phyloP scores from a whole-genome alignment of 2,113 vertebrate species.

The Gnathonemus longibarbis region DNA sequence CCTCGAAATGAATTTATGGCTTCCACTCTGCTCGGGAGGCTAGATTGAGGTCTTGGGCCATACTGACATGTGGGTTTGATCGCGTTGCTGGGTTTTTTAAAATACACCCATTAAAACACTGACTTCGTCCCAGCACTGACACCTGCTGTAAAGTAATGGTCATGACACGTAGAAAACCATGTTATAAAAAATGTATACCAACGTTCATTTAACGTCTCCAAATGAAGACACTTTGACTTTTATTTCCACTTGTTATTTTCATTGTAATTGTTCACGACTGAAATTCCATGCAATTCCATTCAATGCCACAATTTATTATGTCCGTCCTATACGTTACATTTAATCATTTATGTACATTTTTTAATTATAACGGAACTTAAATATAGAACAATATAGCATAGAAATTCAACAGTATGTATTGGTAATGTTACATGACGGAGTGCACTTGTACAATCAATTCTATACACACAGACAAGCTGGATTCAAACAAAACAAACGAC shows the following conservation, averaged over 20 bases:
- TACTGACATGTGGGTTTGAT: neutral
- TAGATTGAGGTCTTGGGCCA: neutral
- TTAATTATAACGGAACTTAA: neutral
- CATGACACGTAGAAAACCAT: neutral
- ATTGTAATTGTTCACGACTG: neutral
- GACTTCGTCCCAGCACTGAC: neutral
- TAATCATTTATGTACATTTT: neutral
- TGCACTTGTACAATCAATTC: neutral
- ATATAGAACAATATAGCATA: neutral
- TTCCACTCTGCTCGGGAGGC: neutral
- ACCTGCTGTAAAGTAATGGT: neutral
- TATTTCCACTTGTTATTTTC: neutral
- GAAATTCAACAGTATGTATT: neutral
- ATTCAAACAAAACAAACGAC: too few species aligned
- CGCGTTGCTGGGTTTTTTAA: neutral
- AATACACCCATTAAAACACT: neutral
- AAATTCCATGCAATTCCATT: too few species aligned
- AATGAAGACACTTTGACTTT: neutral
- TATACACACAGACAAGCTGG: too few species aligned
- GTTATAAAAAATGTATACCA: neutral
- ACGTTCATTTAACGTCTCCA: neutral
- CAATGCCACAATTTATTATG: too few species aligned
- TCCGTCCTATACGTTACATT: neutral
- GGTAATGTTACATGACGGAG: neutral
- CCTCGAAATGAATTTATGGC: neutral